Evolutionary conservation across 2,113 vertebrate species (phyloP).

Genomic region (Myiopsitta monachus): DNA sequence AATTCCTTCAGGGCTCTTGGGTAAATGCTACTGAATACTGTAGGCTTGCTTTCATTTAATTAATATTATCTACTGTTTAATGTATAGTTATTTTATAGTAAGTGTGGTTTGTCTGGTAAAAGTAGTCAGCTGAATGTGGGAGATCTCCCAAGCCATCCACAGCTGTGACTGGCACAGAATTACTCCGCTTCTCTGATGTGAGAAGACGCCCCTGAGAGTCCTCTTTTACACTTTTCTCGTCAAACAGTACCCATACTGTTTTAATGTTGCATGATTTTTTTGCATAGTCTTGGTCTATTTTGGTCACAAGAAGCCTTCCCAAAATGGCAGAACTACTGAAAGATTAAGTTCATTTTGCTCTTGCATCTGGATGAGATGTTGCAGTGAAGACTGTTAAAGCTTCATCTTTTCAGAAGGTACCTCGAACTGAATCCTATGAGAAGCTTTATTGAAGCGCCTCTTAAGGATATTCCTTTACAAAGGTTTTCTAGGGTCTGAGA

Average conservation of each 20-base stretch:
- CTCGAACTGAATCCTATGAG: not conserved
- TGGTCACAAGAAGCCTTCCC: not conserved
- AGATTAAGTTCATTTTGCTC: not conserved
- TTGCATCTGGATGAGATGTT: not conserved
- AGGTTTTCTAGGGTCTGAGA: not conserved
- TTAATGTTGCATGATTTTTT: not conserved
- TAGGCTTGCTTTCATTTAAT: not conserved
- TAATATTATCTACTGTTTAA: not conserved
- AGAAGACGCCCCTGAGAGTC: not conserved
- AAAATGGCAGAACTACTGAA: not conserved
- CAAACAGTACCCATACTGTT: not conserved
- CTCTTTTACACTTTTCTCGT: not conserved
- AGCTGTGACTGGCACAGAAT: not conserved
- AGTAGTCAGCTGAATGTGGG: not conserved
- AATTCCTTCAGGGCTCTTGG: not conserved
- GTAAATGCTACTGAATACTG: not conserved
- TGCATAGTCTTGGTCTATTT: not conserved
- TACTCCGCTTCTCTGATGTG: not conserved
- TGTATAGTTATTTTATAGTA: not conserved
- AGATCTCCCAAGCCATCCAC: not conserved
- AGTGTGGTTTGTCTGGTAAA: not conserved
- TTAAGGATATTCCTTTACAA: not conserved
- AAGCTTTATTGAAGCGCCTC: not conserved
- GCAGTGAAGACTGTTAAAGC: not conserved
- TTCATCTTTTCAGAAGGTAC: not conserved